phyloP scores from a whole-genome alignment of 1,140 invertebrate genomes.

The Papilio polyxenes region DNA sequence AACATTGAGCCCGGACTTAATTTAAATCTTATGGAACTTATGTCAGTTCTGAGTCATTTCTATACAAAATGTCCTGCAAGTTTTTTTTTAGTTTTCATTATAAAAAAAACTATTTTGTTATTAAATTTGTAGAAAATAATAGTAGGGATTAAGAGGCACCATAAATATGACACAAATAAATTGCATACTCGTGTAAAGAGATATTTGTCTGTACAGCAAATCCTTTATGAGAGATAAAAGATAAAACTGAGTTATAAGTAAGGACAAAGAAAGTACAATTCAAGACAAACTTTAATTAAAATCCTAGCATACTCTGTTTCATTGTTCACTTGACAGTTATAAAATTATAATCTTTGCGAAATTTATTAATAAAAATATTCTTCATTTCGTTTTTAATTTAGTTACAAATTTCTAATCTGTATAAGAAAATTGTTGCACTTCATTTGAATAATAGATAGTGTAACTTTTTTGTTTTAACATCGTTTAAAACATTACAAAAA shows the following conservation, averaged over 20 bases:
- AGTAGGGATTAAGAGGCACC: conserved; percentile 1
- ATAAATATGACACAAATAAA: conserved; percentile 14
- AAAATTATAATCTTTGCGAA: conserved; percentile 21
- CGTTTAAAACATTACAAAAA: too few species aligned
- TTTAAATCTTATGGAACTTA: too few species aligned
- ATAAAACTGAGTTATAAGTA: conserved; percentile 56
- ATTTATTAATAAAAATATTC: neutral
- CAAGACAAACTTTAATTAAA: conserved; percentile 77
- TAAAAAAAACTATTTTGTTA: too few species aligned
- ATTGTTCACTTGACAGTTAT: conserved; percentile 44
- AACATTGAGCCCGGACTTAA: too few species aligned
- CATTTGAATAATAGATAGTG: neutral
- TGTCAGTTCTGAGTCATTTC: too few species aligned
- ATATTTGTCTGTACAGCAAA: conserved; percentile 34
- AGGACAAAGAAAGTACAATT: conserved; percentile 59
- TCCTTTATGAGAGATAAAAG: conserved; percentile 60
- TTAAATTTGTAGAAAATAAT: neutral
- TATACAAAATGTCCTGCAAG: too few species aligned
- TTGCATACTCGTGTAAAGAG: conserved; percentile 20
- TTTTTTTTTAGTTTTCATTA: too few species aligned
- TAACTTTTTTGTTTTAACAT: neutral
- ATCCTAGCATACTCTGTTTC: conserved; percentile 50
- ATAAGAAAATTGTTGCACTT: neutral
- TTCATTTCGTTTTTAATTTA: neutral
- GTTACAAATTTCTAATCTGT: neutral